Base-by-base conservation (phyloP, 2,113 vertebrate species). In the Elachura formosa region DNA sequence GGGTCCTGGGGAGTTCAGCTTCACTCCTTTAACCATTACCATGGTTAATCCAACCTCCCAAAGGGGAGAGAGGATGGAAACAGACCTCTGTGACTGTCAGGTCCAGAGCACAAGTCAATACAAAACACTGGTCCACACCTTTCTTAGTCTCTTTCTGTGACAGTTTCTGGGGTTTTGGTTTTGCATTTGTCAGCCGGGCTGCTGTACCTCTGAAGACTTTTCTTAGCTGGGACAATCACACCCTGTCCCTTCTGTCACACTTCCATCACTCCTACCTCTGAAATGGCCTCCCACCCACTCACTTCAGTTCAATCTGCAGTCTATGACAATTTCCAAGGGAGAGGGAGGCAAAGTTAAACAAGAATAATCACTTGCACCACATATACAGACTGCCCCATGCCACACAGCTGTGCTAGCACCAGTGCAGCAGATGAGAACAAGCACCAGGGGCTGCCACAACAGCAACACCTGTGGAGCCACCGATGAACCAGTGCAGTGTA, bases 241-340 rank as follows among this genome's bases (percentile, higher is more conserved):
- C 7, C 11, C 26, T 28, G 56, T 64, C 38, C 43, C 31, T 55
- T 19, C 11, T 1, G 2, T 8, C 1, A 0, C 5, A 16, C 14
- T 49, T 80, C 58, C 33, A 20, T 26, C 24, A 11, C 36, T 59
- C 51, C 55, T 22, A 22, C 31, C 10, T 23, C 49, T 0, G 0
- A 59, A 56, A 4, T 0, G 31, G 29, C 61, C 43, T 74, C 36
- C 61, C 48, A 49, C 51, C 8, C n/a, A 22, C 13, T 1, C 28
- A 31, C 55, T 2, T 56, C 48, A 84, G 24, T 20, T 52, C 4
- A 2, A 91, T 9, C n/a, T 63, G 26, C 48, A 63, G 48, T 7
- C 31, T 49, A 1, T 2, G 25, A 40, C 40, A 55, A 64, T 11
- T 56, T 56, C 18, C 4, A 8, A 58, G 22, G 13, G 0, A 58